These are phyloP conservation scores for Hydriomena furcata DNA, from an alignment of 2,888 invertebrate species.

Conservation along the genomic window DNA sequence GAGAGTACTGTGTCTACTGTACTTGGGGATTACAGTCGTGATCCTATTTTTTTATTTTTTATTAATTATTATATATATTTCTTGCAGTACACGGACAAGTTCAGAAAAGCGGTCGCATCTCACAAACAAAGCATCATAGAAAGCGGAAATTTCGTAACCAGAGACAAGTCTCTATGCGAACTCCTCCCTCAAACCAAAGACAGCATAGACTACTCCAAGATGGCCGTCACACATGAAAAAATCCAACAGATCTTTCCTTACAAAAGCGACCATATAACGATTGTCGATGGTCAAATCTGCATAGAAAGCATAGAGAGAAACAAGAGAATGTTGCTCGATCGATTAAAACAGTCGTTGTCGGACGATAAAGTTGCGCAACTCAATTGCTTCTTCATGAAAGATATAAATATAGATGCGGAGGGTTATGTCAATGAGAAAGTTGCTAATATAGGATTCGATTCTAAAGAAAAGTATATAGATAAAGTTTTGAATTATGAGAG, in stretches of 20 bases:
- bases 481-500: conserved; percentile 45
- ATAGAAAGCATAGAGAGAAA: conserved; percentile 68
- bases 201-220: conserved; percentile 24
- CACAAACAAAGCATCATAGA: conserved; percentile 60
- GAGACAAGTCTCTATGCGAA: conserved; percentile 48
- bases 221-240: conserved; percentile 26
- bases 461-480: conserved; percentile 54
- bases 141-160: conserved; percentile 53
- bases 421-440: conserved; percentile 64
- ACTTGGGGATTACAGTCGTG: too few relatives aligned
- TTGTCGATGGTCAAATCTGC: conserved; percentile 55
- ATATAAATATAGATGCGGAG: conserved; percentile 66
- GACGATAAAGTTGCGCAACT: conserved; percentile 56
- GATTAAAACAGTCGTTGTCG: conserved; percentile 49
- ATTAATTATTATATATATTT: too few relatives aligned
- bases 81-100: conserved; percentile 69
- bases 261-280: conserved; percentile 40
- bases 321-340: conserved; percentile 57
- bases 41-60: too few relatives aligned
- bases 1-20: too few relatives aligned
- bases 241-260: conserved; percentile 62
- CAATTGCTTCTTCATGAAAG: conserved; percentile 76
- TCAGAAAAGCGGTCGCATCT: conserved; percentile 52
- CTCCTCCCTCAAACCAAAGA: conserved; percentile 56
- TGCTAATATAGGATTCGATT: conserved; percentile 66